Conservation (phyloP, 2,888 invertebrate genomes). For the Protonemura montana region DNA sequence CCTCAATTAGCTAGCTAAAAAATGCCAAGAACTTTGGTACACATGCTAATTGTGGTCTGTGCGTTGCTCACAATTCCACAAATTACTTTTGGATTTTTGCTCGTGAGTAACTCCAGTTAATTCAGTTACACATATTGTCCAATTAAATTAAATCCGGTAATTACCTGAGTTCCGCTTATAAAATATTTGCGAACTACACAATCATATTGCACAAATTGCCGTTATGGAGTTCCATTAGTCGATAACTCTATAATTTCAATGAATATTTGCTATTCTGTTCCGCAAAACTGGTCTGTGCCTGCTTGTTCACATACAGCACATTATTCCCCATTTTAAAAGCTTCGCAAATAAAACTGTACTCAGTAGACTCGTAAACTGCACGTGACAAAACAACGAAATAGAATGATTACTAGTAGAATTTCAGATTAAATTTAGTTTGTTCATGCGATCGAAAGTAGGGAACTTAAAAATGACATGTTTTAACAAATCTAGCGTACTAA, state of each 20-base stretch:
- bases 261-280: background rate
- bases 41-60: background rate
- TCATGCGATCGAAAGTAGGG: background rate
- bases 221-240: background rate
- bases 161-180: background rate
- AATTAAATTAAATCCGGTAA: constrained; percentile 7
- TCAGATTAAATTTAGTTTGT: background rate
- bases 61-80: background rate
- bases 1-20: background rate
- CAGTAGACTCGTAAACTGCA: background rate
- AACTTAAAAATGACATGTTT: constrained; percentile 5
- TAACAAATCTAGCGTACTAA: background rate
- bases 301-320: background rate
- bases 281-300: background rate
- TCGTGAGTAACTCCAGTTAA: background rate
- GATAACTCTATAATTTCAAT: background rate
- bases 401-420: background rate
- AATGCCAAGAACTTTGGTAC: background rate
- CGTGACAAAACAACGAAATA: background rate
- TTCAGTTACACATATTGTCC: background rate
- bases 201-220: background rate
- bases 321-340: background rate
- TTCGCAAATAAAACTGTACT: background rate
- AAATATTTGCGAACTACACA: background rate
- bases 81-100: background rate